Conservation (phyloP, 2,797 vertebrate genomes). For the Tarsius wallacei region DNA sequence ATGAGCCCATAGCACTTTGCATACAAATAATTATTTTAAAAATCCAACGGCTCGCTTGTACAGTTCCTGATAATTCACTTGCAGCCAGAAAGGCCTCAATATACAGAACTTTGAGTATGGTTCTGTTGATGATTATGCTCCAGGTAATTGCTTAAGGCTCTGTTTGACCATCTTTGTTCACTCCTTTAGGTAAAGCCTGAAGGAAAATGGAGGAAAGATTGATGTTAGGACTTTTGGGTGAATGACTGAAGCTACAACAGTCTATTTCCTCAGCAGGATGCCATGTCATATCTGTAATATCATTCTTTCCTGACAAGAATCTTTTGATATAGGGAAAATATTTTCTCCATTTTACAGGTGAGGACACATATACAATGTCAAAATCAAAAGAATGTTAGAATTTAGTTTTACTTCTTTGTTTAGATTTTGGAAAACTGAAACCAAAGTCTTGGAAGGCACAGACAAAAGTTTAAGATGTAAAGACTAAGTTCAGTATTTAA, state of each 20-base stretch:
- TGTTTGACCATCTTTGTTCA: not conserved
- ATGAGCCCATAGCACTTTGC: not conserved
- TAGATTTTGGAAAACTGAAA: constrained; percentile 49
- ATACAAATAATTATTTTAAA: not conserved
- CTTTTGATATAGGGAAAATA: not conserved
- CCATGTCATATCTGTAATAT: not conserved
- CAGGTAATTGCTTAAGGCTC: not conserved
- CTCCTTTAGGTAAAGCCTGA: not conserved
- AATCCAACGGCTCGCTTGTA: not conserved
- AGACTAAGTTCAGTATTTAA: not conserved
- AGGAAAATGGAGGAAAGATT: not conserved
- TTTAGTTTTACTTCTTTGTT: not conserved
- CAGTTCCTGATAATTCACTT: not conserved
- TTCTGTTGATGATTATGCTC: not conserved
- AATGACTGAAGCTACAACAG: not conserved
- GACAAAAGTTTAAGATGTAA: not conserved
- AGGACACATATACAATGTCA: not conserved
- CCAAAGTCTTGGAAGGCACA: not conserved
- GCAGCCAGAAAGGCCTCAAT: not conserved
- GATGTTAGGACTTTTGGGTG: not conserved
- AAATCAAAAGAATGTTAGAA: not conserved
- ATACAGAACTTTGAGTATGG: not conserved
- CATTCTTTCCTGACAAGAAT: not conserved
- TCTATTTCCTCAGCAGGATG: not conserved
- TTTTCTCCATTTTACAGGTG: not conserved